Evolutionary conservation across 2,797 vertebrate genomes (phyloP), one percentile per base, ranked within the genome.

Genomic region (Potorous gilbertii): DNA sequence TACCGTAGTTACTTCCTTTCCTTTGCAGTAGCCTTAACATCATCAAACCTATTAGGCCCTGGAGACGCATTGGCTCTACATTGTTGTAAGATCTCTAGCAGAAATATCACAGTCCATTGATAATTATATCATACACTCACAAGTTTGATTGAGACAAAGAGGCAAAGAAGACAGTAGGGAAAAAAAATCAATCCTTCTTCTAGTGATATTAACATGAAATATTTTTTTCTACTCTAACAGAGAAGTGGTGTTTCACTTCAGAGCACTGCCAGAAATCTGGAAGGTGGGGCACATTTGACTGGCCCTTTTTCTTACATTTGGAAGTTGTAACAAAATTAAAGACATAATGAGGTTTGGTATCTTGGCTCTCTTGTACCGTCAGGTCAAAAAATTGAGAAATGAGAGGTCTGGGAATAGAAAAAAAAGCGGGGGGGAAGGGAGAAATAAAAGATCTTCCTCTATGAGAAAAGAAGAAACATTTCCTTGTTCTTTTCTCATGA

Each of bases 81-180:
- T 13, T 91, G 40, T 66, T 56, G 28, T 93, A 96, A 96, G 93
- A 97, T 92, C 93, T 40, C 93, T 27, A 5, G 10, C 66, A 97
- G 93, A 96, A 96, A 95, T 62, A 95, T 57, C 93, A 95, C 66
- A 98, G 92, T 9, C 59, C 94, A 95, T 56, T 96, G 90, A 90
- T 94, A 92, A 97, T 95, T 95, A 40, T 94, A 97, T 96, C 94
- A 94, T 93, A 95, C 91, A 94, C 16, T 96, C 95, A 91, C 5
- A 40, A 94, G 74, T 96, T 98, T 96, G 95, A 95, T 92, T 95
- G 97, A 97, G 96, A 97, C 34, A 97, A 96, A 96, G 93, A 95
- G 91, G 94, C 91, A 91, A 95, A 94, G 93, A 97, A 97, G 96
- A 95, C 3, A 96, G 90, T 81, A 95, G 92, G 66, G 90, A 90